Evolutionary conservation across 2,113 vertebrate species (phyloP).

Genomic region (Zosterops hypoxanthus): DNA sequence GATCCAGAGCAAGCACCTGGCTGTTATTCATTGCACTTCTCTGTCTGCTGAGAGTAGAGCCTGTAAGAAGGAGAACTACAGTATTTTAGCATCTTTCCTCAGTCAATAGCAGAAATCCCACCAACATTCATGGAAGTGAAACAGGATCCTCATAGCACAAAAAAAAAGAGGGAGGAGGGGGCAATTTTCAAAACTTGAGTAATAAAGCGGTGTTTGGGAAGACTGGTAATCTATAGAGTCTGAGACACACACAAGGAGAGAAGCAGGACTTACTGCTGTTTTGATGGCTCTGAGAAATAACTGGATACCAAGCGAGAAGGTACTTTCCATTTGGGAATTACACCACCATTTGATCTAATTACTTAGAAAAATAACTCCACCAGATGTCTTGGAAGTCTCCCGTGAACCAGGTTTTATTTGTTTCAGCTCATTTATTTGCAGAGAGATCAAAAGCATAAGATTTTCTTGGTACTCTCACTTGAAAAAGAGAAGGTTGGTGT

Average conservation of each 20-base stretch:
- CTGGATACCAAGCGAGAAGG: slow-evolving; percentile 13
- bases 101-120: background rate
- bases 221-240: slow-evolving; percentile 26
- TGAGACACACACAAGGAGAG: background rate
- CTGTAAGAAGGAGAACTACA: background rate
- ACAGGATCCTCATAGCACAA: background rate
- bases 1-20: background rate
- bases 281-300: slow-evolving; percentile 59
- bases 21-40: background rate
- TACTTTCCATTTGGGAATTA: slow-evolving; percentile 56
- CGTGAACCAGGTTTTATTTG: slow-evolving; percentile 70
- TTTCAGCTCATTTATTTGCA: slow-evolving; percentile 74
- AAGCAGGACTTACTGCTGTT: background rate
- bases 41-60: background rate
- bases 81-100: background rate
- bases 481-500: slow-evolving; percentile 13
- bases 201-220: background rate
- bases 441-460: slow-evolving; percentile 49
- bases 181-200: background rate
- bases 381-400: slow-evolving; percentile 70
- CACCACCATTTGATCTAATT: slow-evolving; percentile 70
- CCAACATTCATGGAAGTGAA: background rate
- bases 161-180: fast-evolving
- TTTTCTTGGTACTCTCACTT: slow-evolving; percentile 51
- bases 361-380: slow-evolving; percentile 69